Evolutionary conservation across 2,113 vertebrate species (phyloP).

Genomic region (Sterrhoptilus dennistouni): DNA sequence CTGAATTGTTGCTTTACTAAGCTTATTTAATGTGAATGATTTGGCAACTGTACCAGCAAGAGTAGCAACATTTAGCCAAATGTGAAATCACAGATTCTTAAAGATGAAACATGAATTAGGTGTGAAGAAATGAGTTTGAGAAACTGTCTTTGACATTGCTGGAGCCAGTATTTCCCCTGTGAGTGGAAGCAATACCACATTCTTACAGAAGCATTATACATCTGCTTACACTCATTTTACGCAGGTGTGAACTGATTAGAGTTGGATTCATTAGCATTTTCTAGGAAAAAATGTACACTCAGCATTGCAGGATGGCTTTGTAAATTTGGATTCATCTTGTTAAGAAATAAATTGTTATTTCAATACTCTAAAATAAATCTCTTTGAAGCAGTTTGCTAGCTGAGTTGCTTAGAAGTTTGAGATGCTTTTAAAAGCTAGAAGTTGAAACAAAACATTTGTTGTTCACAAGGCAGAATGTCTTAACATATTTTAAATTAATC

Average conservation of each 20-base stretch:
- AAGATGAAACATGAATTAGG: slow-evolving; percentile 57
- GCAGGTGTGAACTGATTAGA: slow-evolving; percentile 15
- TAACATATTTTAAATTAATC: background rate
- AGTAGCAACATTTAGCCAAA: background rate
- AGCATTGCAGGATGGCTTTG: background rate
- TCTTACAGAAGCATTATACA: slow-evolving; percentile 34
- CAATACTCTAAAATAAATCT: background rate
- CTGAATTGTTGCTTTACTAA: slow-evolving; percentile 37
- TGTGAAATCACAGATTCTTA: background rate
- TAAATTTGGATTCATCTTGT: background rate
- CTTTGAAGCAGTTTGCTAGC: background rate
- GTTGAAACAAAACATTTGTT: background rate
- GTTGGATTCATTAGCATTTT: background rate
- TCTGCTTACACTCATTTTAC: slow-evolving; percentile 33
- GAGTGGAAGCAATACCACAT: background rate
- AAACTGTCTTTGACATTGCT: background rate
- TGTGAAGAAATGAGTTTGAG: slow-evolving; percentile 40
- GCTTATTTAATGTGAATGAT: slow-evolving; percentile 18
- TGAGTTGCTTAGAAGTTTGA: background rate
- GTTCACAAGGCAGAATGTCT: background rate
- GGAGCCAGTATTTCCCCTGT: slow-evolving; percentile 16
- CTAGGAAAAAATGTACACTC: background rate
- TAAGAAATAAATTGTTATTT: background rate
- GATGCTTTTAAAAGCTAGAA: background rate
- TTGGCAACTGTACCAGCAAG: slow-evolving; percentile 3